Percentiles rank a stretch among this genome's conserved stretches.
Evolutionary conservation across 92 coral and sea anemone genomes (phyloP).

Genomic region (Paramuricea clavata): DNA sequence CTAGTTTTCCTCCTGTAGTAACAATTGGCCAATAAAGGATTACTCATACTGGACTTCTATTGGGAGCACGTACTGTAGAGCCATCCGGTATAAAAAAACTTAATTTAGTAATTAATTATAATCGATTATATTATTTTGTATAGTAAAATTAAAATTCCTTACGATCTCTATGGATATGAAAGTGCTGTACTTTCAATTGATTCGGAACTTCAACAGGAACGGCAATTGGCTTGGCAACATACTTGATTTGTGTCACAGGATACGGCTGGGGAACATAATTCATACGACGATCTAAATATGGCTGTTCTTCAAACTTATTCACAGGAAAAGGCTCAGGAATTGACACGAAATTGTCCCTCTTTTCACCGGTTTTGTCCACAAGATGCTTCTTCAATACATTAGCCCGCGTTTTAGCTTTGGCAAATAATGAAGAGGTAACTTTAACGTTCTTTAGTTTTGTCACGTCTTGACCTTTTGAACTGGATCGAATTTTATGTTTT

Average conservation of each 20-base stretch:
- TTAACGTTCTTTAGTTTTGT: background rate
- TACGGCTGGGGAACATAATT: constrained; percentile 90
- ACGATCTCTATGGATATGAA: constrained; percentile 81
- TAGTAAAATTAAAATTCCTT: constrained; percentile 47
- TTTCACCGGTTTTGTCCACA: constrained; percentile 38
- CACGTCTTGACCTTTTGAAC: constrained; percentile 14
- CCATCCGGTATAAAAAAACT: too few species aligned
- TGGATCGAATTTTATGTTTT: background rate
- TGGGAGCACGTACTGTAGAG: too few species aligned
- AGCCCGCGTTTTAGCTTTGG: background rate
- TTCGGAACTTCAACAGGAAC: constrained; percentile 79
- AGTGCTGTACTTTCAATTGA: constrained; percentile 79
- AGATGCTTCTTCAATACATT: background rate
- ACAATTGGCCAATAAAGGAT: too few species aligned
- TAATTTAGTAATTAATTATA: too few species aligned
- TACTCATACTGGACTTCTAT: too few species aligned
- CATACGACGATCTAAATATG: constrained; percentile 70
- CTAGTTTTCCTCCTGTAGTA: too few species aligned
- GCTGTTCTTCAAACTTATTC: constrained; percentile 63
- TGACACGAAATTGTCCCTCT: constrained; percentile 38
- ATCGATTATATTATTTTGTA: too few species aligned
- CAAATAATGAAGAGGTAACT: background rate
- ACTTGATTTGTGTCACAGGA: constrained; percentile 84
- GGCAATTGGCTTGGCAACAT: constrained; percentile 84
- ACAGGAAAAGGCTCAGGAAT: constrained; percentile 67